phyloP scores from a whole-genome alignment of 2,113 vertebrate genomes.

The Vulpes ferrilata region DNA sequence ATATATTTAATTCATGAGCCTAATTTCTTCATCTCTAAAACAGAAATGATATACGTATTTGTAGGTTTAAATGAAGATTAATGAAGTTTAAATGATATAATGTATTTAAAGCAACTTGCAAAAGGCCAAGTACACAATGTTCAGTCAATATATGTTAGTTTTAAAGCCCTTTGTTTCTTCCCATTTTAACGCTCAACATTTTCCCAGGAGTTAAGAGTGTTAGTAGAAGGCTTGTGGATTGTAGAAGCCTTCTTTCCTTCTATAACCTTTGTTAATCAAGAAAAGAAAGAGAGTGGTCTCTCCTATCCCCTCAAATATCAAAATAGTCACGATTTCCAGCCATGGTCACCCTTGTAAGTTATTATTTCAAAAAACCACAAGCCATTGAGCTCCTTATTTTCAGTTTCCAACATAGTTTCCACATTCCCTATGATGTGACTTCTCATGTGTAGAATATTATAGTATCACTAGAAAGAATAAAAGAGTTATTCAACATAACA shows the following conservation, averaged over 20 bases:
- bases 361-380: background rate
- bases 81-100: background rate
- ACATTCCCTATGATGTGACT: background rate
- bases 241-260: background rate
- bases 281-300: background rate
- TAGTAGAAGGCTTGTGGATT: background rate
- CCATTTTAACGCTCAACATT: background rate
- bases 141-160: background rate
- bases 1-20: background rate
- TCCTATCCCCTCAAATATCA: rapidly evolving
- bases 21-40: background rate
- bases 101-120: background rate
- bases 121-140: background rate
- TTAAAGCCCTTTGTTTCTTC: background rate
- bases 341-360: background rate
- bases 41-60: background rate
- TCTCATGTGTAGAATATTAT: background rate
- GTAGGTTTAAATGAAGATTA: conserved; percentile 4
- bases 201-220: background rate
- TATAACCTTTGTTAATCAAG: background rate
- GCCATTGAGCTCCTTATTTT: background rate
- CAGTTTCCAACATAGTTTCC: background rate
- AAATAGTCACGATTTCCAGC: background rate
- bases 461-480: background rate
- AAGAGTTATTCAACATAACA: background rate